phyloP scores from a whole-genome alignment of 2,888 invertebrate genomes.

The Tetramorium bicarinatum region DNA sequence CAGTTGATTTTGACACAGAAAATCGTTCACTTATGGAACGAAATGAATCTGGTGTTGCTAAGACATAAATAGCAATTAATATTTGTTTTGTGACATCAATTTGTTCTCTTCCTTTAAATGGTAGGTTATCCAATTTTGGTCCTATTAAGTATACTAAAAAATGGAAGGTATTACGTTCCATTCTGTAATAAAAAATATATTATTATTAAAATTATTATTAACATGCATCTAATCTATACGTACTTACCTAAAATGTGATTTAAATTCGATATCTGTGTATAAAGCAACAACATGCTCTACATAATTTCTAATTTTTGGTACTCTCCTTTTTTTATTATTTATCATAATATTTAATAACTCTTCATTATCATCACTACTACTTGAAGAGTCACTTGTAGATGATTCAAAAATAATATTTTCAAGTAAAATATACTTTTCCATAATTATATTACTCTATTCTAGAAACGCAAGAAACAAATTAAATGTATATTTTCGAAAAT shows the following conservation, averaged over 20 bases:
- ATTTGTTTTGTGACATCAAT: neutral
- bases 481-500: too few species aligned
- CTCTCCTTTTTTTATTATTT: slow-evolving; percentile 11
- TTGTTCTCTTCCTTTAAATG: neutral
- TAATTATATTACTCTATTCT: neutral
- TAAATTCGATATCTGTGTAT: slow-evolving; percentile 10
- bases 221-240: neutral
- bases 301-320: slow-evolving; percentile 25
- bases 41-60: neutral
- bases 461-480: too few species aligned
- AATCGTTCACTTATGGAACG: slow-evolving; percentile 4
- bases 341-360: slow-evolving; percentile 15
- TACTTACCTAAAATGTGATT: neutral
- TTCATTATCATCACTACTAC: slow-evolving; percentile 13
- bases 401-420: slow-evolving; percentile 30
- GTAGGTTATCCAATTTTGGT: neutral
- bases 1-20: neutral
- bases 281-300: neutral
- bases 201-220: neutral
- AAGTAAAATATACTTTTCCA: slow-evolving; percentile 18
- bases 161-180: neutral
- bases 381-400: slow-evolving; percentile 6
- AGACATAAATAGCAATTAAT: neutral
- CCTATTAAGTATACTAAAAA: neutral
- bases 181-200: neutral